Percentiles rank a stretch among this genome's conserved stretches.
These are phyloP conservation scores for Hypsibius dujardini DNA, from an alignment of 1,140 invertebrate species.

Conservation along the genomic window DNA sequence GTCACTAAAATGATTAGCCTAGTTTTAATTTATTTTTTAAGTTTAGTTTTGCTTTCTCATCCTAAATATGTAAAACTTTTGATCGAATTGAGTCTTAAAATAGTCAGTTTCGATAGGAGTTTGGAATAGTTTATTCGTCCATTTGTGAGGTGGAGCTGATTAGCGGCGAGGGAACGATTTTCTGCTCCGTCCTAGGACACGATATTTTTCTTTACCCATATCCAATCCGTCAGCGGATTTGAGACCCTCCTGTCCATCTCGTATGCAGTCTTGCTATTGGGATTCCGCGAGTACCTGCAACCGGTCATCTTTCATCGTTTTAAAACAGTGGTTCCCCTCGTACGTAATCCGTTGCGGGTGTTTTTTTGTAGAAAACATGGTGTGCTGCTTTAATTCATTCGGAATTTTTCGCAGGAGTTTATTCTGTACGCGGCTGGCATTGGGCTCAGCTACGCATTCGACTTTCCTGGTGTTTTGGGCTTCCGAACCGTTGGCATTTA, in stretches of 20 bases:
- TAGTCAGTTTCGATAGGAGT: no score
- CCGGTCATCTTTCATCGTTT: neutral
- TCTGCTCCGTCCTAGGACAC: neutral
- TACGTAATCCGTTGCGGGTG: neutral
- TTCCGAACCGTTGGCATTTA: neutral
- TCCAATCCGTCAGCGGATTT: neutral
- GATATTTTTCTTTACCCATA: neutral
- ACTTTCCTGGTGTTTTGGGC: neutral
- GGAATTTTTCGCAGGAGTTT: neutral
- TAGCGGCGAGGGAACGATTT: neutral
- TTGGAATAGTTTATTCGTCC: no score
- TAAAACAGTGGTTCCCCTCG: neutral
- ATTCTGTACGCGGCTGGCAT: neutral
- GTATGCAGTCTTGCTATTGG: neutral
- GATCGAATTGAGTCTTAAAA: no score
- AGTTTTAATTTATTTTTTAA: neutral
- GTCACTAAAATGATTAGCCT: no score
- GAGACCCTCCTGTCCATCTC: neutral
- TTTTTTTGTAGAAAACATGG: neutral
- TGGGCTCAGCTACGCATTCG: neutral
- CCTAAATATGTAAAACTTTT: no score
- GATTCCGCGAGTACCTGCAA: constrained; percentile 5
- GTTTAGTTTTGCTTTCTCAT: neutral
- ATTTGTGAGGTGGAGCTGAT: no score
- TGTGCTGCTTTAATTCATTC: neutral